phyloP scores from a whole-genome alignment of 1,140 invertebrate genomes.

The Lerema accius region DNA sequence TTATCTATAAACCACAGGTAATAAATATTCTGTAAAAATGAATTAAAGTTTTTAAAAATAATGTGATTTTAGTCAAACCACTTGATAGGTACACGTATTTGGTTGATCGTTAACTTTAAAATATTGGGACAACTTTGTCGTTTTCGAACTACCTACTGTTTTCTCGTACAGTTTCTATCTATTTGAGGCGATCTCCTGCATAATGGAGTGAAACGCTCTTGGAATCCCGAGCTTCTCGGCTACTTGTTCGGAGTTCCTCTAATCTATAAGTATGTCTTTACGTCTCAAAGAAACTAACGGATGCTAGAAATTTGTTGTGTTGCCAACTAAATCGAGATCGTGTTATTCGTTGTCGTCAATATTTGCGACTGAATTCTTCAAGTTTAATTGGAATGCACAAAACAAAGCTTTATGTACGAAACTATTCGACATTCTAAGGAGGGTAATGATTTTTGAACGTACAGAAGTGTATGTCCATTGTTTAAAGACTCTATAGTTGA shows the following conservation, averaged over 20 bases:
- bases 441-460: too few relatives aligned
- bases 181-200: conserved; percentile 30
- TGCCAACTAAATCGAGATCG: conserved; percentile 15
- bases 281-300: conserved; percentile 18
- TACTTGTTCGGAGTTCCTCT: conserved; percentile 25
- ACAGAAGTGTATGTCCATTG: too few relatives aligned
- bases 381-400: too few relatives aligned
- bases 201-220: conserved; percentile 25
- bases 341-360: neutral
- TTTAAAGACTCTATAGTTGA: too few relatives aligned
- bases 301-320: conserved; percentile 7
- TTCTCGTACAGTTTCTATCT: conserved; percentile 35
- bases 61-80: too few relatives aligned
- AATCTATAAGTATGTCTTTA: conserved; percentile 24
- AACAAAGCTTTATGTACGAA: too few relatives aligned
- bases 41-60: too few relatives aligned
- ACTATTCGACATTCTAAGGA: too few relatives aligned
- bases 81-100: too few relatives aligned
- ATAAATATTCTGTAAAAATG: too few relatives aligned
- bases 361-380: neutral
- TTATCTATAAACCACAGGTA: too few relatives aligned
- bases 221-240: conserved; percentile 19
- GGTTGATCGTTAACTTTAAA: conserved; percentile 23
- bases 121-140: conserved; percentile 22
- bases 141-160: conserved; percentile 11